These are phyloP conservation scores for Hydrophis major DNA, from an alignment of 2,797 vertebrate species.

Conservation along the genomic window DNA sequence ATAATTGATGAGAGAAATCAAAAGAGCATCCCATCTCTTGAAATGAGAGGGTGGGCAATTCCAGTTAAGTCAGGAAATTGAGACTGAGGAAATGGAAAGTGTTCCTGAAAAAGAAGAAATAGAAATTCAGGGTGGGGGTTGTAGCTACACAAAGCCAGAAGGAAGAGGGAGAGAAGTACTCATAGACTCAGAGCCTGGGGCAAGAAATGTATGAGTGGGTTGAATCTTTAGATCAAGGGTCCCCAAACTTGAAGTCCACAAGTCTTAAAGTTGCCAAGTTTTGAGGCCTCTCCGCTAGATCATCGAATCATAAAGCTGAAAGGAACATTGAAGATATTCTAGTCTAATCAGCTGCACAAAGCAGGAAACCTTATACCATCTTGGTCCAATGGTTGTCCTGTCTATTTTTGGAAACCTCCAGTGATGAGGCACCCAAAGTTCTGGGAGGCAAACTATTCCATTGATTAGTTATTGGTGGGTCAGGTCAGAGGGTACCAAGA, in stretches of 20 bases:
- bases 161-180: not conserved
- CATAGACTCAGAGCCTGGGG: not conserved
- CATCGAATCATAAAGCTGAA: not conserved
- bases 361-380: not conserved
- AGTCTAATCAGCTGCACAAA: not conserved
- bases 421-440: not conserved
- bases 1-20: too few relatives aligned
- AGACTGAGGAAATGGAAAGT: too few relatives aligned
- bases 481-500: not conserved
- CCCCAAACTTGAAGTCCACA: too few relatives aligned
- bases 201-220: not conserved
- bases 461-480: not conserved
- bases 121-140: not conserved
- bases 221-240: too few relatives aligned
- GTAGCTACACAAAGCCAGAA: not conserved
- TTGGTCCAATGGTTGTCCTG: not conserved
- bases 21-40: too few relatives aligned
- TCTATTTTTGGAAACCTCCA: not conserved
- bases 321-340: not conserved
- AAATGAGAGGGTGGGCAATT: too few relatives aligned
- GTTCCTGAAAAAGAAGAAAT: not conserved
- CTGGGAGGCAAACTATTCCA: not conserved
- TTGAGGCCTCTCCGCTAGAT: not conserved
- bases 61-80: too few relatives aligned
- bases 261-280: too few relatives aligned